phyloP scores from a whole-genome alignment of 2,797 vertebrate species.

The Mormyrops boulengeri region DNA sequence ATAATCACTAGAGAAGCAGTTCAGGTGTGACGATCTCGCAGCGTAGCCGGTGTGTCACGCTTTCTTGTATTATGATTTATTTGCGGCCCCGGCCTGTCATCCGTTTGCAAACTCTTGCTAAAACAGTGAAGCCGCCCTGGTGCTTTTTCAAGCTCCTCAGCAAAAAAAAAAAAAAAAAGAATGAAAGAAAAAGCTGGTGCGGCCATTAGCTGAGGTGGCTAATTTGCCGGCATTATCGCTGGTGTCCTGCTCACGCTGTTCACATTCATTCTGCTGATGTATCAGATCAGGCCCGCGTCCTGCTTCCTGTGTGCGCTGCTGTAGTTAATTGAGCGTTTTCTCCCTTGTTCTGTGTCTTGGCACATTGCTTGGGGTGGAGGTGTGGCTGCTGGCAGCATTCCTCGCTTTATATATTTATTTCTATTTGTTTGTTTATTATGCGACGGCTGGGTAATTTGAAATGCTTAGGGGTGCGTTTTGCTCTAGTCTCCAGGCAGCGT shows the following conservation, averaged over 20 bases:
- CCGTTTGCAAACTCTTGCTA: conserved; percentile 1
- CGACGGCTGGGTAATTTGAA: not conserved
- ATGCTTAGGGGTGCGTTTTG: not conserved
- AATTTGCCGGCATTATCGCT: not conserved
- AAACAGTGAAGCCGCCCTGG: not conserved
- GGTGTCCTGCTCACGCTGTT: not conserved
- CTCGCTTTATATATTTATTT: not conserved
- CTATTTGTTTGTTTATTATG: not conserved
- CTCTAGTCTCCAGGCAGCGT: not conserved
- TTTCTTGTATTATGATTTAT: not conserved
- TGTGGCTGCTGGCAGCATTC: not conserved
- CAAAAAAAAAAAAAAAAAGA: not conserved
- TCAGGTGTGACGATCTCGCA: not conserved
- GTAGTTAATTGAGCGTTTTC: not conserved
- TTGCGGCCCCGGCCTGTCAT: not conserved
- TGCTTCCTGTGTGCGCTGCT: not conserved
- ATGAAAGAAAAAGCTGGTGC: not conserved
- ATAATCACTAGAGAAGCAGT: not conserved
- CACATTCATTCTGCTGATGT: not conserved
- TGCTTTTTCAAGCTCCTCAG: not conserved
- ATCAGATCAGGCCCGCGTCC: not conserved
- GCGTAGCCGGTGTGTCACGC: not conserved
- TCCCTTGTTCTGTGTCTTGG: not conserved
- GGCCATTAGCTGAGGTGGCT: not conserved
- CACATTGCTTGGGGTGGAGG: not conserved